Conservation (phyloP, 2,113 vertebrate species). For the Mixornis gularis region DNA sequence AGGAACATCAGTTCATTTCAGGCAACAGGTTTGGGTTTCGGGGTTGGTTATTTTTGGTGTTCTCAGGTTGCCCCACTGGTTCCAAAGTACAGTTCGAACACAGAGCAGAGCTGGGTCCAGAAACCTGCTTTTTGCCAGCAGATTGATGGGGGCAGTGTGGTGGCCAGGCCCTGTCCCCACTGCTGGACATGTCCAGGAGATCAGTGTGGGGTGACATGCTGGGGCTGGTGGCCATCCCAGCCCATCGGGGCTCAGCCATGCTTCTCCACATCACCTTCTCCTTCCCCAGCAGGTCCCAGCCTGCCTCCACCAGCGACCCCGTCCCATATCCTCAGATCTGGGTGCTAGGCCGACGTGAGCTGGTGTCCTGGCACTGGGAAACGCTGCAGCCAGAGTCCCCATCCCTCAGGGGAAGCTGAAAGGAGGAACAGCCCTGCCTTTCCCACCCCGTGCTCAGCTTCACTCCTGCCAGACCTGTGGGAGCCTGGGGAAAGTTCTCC, state of each 20-base stretch:
- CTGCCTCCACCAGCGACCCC: neutral
- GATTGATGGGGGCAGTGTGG: neutral
- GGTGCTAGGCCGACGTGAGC: neutral
- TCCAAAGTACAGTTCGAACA: neutral
- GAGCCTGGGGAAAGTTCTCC: neutral
- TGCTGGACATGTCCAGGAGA: neutral
- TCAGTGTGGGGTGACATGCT: neutral
- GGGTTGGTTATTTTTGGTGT: neutral
- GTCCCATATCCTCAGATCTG: neutral
- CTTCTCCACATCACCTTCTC: neutral
- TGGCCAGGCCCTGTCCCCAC: neutral
- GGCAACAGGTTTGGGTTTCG: neutral
- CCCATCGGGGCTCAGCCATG: neutral
- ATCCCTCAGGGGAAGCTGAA: neutral
- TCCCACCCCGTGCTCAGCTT: neutral
- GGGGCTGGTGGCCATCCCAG: neutral
- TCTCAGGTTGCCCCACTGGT: constrained; percentile 16
- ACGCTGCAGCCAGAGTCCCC: fast-evolving
- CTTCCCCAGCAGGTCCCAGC: neutral
- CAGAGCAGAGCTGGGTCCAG: neutral
- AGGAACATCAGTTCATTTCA: neutral
- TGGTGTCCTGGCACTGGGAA: neutral
- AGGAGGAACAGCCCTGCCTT: neutral
- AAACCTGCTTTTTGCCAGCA: neutral
- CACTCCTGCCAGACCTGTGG: neutral